phyloP scores from a whole-genome alignment of 2,113 vertebrate genomes.

The Pedetes capensis region DNA sequence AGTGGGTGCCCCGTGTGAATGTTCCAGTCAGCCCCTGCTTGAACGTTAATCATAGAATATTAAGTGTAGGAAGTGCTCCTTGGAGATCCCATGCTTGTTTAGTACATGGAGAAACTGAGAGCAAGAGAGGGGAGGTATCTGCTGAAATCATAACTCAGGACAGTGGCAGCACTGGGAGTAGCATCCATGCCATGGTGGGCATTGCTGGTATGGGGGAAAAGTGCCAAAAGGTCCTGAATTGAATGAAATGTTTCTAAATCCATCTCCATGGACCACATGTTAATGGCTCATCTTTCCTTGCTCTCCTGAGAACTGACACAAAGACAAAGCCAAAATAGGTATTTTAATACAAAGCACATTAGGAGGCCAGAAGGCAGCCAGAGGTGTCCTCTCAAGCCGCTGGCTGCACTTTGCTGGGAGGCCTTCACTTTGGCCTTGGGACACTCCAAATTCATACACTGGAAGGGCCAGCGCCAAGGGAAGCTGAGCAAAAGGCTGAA shows the following conservation, averaged over 20 bases:
- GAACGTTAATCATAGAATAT: background rate
- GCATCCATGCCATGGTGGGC: background rate
- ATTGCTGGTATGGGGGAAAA: background rate
- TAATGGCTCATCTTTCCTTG: slow-evolving; percentile 65
- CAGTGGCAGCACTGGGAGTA: background rate
- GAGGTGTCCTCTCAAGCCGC: slow-evolving; percentile 37
- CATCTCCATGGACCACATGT: slow-evolving; percentile 32
- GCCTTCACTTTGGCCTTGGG: slow-evolving; percentile 46
- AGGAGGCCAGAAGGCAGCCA: background rate
- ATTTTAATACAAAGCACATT: slow-evolving; percentile 61
- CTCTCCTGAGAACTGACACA: slow-evolving; percentile 51
- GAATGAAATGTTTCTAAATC: slow-evolving; percentile 46
- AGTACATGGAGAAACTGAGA: slow-evolving; percentile 28
- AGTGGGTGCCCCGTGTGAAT: background rate
- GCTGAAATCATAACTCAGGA: background rate
- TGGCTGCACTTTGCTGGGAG: slow-evolving; percentile 48
- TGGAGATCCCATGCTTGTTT: background rate
- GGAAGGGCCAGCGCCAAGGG: background rate
- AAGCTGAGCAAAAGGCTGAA: background rate
- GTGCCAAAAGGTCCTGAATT: background rate
- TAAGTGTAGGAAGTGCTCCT: background rate
- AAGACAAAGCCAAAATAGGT: slow-evolving; percentile 72
- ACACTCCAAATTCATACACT: slow-evolving; percentile 34
- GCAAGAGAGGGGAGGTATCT: background rate
- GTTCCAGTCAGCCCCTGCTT: background rate